phyloP scores from a whole-genome alignment of 2,797 vertebrate genomes.

The Ciconia nigra region DNA sequence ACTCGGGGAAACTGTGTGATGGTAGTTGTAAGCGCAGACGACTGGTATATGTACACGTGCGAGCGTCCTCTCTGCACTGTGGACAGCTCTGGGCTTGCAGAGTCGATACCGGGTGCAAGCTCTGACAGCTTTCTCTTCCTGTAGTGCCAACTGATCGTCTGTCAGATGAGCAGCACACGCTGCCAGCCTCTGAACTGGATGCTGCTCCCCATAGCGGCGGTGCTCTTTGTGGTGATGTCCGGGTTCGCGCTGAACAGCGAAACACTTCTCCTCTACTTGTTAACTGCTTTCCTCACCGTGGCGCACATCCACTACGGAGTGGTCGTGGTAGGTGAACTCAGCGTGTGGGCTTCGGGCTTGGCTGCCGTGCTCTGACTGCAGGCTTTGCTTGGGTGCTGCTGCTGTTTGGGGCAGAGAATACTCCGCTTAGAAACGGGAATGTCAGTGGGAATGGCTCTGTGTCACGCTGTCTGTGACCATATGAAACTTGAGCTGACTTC shows the following conservation, averaged over 20 bases:
- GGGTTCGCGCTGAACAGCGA: slow-evolving; percentile 72
- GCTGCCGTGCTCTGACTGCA: not conserved
- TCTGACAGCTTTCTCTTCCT: not conserved
- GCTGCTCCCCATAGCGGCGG: slow-evolving; percentile 83
- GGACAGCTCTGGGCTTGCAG: not conserved
- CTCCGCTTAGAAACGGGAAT: fast-evolving
- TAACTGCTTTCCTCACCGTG: slow-evolving; percentile 82
- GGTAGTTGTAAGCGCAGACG: fast-evolving
- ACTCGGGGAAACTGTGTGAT: fast-evolving
- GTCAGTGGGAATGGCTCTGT: not conserved
- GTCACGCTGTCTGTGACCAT: fast-evolving
- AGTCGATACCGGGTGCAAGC: not conserved
- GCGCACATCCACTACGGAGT: slow-evolving; percentile 94
- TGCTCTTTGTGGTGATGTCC: slow-evolving; percentile 76
- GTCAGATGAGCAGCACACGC: slow-evolving; percentile 96
- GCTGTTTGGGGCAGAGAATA: not conserved
- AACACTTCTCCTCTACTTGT: slow-evolving; percentile 78
- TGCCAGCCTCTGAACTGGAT: slow-evolving; percentile 91
- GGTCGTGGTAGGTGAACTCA: slow-evolving; percentile 86
- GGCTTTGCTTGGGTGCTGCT: not conserved
- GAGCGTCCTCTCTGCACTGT: not conserved
- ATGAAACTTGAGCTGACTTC: not conserved
- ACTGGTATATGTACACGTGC: fast-evolving
- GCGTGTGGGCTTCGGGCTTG: fast-evolving
- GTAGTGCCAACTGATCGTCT: slow-evolving; percentile 96